These are phyloP conservation scores for Scytalopus superciliaris DNA, from an alignment of 2,113 vertebrate genomes.

Conservation along the genomic window DNA sequence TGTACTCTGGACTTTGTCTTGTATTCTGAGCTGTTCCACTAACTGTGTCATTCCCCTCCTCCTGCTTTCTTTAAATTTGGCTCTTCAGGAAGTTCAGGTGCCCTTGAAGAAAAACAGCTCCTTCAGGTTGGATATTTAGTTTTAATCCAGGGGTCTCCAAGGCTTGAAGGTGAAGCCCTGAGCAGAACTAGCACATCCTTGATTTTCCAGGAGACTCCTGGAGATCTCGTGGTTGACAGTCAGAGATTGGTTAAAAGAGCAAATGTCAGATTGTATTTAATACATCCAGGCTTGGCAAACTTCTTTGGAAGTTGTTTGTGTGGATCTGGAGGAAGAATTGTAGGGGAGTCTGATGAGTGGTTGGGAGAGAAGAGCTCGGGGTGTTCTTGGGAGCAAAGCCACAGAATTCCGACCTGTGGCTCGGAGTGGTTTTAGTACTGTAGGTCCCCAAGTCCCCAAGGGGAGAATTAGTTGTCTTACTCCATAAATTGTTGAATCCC, in stretches of 20 bases:
- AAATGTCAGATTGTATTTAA: neutral
- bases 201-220: neutral
- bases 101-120: neutral
- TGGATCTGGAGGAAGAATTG: conserved; percentile 18
- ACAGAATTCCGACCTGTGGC: neutral
- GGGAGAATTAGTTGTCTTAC: neutral
- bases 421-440: neutral
- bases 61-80: neutral
- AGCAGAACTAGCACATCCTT: neutral
- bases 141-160: neutral
- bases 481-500: neutral
- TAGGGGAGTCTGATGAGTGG: neutral
- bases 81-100: neutral
- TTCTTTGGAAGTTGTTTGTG: neutral
- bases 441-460: conserved; percentile 10
- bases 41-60: neutral
- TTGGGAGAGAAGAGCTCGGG: neutral
- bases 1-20: neutral
- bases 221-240: neutral
- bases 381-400: neutral
- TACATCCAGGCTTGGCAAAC: neutral
- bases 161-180: neutral
- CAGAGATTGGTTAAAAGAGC: neutral
- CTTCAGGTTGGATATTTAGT: neutral
- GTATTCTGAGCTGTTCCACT: neutral